Base-by-base conservation (phyloP, 2,113 vertebrate species). In the Alethe diademata region DNA sequence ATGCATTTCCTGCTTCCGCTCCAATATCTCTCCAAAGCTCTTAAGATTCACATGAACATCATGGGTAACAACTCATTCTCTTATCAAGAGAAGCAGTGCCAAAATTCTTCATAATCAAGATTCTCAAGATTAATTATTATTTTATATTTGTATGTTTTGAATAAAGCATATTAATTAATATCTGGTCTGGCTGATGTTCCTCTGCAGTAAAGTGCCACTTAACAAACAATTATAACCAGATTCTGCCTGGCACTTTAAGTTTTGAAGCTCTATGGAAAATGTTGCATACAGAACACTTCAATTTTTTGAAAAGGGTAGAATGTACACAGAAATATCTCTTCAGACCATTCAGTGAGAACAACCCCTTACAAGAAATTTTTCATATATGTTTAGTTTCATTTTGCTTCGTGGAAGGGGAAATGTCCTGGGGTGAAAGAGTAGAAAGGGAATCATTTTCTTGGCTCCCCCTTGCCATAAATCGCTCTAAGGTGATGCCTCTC, bases 251-350 rank as follows among this genome's bases (percentile, higher is more conserved):
- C 12, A 70, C 28, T 82, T 2, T 23, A 83, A 48, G 6, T 70
- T 88, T 51, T 75, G 50, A 76, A 79, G 51, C 20, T 75, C 8
- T 87, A 14, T 2, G 3, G 47, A 75, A 72, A 19, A 2, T 0
- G 0, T 25, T 45, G 12, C 0, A 0, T 23, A 38, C 4, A 31
- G 17, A 36, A 60, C 11, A 19, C 2, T 60, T 85, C 17, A 5
- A 56, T 10, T 47, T 19, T 56, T 51, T 87, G 9, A 24, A 13
- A 82, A 70, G 8, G 8, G 18, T 8, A 43, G 35, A 81, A 75
- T 42, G 36, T 3, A 64, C 65, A 69, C 13, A 8, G 16, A 56
- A 76, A 84, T 26, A 16, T 45, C 2, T 80, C 19, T 81, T 78
- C 15, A 50, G 23, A 9, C 20, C 6, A 54, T 17, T 66, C 10